Conservation (phyloP, 2,888 invertebrate species). For the Sphinx pinastri region DNA sequence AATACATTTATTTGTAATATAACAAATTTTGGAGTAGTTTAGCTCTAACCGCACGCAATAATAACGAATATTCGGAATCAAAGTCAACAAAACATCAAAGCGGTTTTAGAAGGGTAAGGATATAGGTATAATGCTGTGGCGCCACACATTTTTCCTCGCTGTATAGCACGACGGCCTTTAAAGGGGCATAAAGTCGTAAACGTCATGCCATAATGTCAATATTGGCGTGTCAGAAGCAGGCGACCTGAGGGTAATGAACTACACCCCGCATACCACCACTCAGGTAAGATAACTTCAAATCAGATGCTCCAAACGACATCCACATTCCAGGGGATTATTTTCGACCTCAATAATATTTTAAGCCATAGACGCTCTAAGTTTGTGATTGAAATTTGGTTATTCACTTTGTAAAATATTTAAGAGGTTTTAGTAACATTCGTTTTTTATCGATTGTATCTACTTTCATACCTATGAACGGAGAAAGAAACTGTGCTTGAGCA, state of each 20-base stretch:
- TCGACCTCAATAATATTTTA: not conserved
- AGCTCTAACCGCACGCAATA: slow-evolving; percentile 12
- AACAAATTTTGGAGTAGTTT: slow-evolving; percentile 14
- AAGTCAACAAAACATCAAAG: slow-evolving; percentile 31
- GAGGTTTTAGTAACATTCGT: not conserved
- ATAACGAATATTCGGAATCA: slow-evolving; percentile 36
- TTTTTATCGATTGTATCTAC: no score
- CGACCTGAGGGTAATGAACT: slow-evolving; percentile 62
- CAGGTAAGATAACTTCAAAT: slow-evolving; percentile 50
- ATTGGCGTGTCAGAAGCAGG: slow-evolving; percentile 49
- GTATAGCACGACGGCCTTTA: slow-evolving; percentile 41
- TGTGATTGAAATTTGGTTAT: not conserved
- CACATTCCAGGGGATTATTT: slow-evolving; percentile 19
- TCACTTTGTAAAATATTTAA: not conserved
- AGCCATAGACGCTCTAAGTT: not conserved
- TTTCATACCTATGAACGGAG: no score
- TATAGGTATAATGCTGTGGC: slow-evolving; percentile 37
- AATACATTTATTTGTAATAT: not conserved
- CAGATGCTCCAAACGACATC: slow-evolving; percentile 12
- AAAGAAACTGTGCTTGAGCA: no score
- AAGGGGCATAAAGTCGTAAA: slow-evolving; percentile 55
- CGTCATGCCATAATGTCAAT: slow-evolving; percentile 61
- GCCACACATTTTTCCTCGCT: slow-evolving; percentile 42
- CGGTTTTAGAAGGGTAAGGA: slow-evolving; percentile 35
- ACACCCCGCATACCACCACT: slow-evolving; percentile 47